These are phyloP conservation scores for Doryteuthis pealeii DNA, from an alignment of 1,140 invertebrate species.

Conservation along the genomic window DNA sequence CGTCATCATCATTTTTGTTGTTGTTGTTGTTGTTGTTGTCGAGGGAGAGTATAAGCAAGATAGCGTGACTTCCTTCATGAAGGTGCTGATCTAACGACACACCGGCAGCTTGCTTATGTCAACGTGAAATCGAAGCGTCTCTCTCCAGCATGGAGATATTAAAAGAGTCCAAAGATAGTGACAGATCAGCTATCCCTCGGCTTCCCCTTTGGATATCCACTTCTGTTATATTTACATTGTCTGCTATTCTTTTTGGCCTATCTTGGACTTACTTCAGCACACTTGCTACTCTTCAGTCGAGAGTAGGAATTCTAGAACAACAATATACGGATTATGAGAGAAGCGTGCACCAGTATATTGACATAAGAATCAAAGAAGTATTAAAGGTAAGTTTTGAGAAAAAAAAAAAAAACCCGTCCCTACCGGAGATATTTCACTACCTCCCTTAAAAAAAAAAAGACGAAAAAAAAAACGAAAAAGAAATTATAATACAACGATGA, in stretches of 20 bases:
- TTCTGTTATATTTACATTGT: constrained; percentile 20
- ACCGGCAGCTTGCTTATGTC: background rate
- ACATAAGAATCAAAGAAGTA: no score
- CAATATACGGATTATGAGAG: background rate
- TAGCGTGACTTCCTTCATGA: no score
- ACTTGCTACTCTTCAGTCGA: constrained; percentile 30
- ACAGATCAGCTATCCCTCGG: background rate
- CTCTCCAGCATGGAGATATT: background rate
- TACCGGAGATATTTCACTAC: no score
- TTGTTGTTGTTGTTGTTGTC: no score
- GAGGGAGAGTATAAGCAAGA: no score
- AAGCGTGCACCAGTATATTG: background rate
- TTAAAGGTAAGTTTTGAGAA: no score
- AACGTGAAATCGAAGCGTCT: background rate
- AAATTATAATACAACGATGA: no score
- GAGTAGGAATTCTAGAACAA: constrained; percentile 66
- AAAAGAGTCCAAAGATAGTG: background rate
- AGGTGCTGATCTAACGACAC: no score
- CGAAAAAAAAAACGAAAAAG: no score
- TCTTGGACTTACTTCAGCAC: constrained; percentile 26
- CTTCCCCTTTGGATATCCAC: constrained; percentile 26
- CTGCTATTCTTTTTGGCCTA: constrained; percentile 20
- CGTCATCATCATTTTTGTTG: no score
- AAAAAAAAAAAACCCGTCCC: no score
- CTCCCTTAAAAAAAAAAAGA: no score